Percentiles rank a stretch among this genome's conserved stretches.
phyloP scores from a whole-genome alignment of 2,888 invertebrate species.

The Oscheius myriophilus region DNA sequence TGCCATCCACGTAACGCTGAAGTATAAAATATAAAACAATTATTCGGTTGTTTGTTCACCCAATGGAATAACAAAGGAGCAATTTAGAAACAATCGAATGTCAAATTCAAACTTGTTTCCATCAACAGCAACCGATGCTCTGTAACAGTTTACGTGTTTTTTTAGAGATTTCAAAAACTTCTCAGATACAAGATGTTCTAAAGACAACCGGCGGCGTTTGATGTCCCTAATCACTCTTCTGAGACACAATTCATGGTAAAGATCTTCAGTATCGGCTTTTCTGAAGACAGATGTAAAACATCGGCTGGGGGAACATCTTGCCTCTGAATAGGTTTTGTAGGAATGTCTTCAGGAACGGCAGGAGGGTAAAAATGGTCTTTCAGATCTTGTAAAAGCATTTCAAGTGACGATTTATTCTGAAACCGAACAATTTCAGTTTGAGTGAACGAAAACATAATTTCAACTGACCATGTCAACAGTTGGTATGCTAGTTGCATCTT shows the following conservation, averaged over 20 bases:
- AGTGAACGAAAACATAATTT: too few species aligned
- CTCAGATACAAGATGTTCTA: slow-evolving; percentile 34
- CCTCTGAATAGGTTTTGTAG: slow-evolving; percentile 1
- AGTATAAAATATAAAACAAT: slow-evolving; percentile 7
- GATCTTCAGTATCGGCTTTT: slow-evolving; percentile 12
- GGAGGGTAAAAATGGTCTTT: slow-evolving; percentile 16
- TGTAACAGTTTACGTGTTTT: background rate
- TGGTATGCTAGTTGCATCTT: slow-evolving; percentile 5
- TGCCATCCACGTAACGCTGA: slow-evolving; percentile 29
- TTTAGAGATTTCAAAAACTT: background rate
- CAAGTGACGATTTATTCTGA: background rate
- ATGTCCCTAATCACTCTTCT: slow-evolving; percentile 3
- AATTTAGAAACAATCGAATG: slow-evolving; percentile 29
- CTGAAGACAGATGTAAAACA: too few species aligned
- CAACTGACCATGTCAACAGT: background rate
- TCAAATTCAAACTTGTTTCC: slow-evolving; percentile 31
- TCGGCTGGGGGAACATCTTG: background rate
- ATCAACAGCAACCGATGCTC: slow-evolving; percentile 28
- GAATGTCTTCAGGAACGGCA: background rate
- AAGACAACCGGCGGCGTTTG: background rate
- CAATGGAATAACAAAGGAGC: slow-evolving; percentile 35
- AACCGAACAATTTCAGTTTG: too few species aligned
- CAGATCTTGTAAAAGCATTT: slow-evolving; percentile 5
- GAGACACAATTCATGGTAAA: slow-evolving; percentile 17
- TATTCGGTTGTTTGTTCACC: too few species aligned